Evolutionary conservation across 2,888 invertebrate genomes (phyloP), one percentile per base, ranked within the genome.

Genomic region (Hypomecis atomaria): DNA sequence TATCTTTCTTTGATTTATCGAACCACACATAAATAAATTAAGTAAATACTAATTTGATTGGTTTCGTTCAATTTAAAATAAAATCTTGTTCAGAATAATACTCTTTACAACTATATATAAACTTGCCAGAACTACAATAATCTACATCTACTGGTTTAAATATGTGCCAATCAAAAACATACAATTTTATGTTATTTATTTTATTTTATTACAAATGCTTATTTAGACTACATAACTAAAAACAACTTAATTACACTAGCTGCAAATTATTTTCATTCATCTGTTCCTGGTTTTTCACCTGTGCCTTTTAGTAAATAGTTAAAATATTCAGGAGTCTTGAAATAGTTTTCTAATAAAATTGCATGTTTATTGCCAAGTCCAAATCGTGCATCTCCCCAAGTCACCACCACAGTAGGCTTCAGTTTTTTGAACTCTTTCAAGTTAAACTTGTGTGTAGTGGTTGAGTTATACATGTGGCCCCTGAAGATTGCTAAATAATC

Each of bases 361-460:
- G 81, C 90, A 74, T 90, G 85, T 75, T 86, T 89, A 6, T 82
- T 82, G 11, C 91, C 90, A 34, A 92, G 78, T 43, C 75, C 74
- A 78, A 83, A 92, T 71, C 90, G 84, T 13, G 91, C 79, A 71
- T 90, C 87, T 59, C 87, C 83, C 92, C 92, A 92, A 40, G 89
- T 73, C 0, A 91, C 79, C 36, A 89, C 75, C 50, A 83, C 62
- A 42, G 84, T 83, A 2, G 89, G 85, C 4, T 76, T 86, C 13
- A 89, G 70, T 66, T 88, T 90, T 63, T 83, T 82, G 65, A 91
- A 89, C 8, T 90, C 88, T 4, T 87, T 80, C 38, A 90, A 71
- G 62, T 86, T 75, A 59, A 92, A 92, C 61, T 86, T 71, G 70
- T 92, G 89, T 71, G 84, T 88, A 0, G 52, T 75, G 55, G 84